Percentiles rank a stretch among this genome's conserved stretches.
phyloP scores from a whole-genome alignment of 2,888 invertebrate genomes.

The Lepidocyrtoides sp. region DNA sequence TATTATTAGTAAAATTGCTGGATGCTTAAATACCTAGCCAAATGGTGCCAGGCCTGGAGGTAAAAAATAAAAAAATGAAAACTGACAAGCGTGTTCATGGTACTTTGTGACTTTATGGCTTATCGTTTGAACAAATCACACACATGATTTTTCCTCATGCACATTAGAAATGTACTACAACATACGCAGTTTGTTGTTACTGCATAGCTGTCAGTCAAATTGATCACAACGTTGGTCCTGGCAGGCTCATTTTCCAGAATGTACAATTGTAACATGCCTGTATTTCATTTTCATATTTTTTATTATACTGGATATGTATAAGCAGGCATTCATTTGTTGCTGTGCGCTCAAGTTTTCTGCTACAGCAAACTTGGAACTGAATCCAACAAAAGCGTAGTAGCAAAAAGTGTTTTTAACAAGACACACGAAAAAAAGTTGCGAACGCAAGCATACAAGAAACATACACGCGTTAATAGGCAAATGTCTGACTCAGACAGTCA shows the following conservation, averaged over 20 bases:
- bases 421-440: constrained; percentile 38
- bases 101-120: constrained; percentile 37
- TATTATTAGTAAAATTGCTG: neutral
- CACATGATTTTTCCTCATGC: neutral
- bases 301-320: neutral
- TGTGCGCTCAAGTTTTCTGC: neutral
- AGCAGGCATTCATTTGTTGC: neutral
- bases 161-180: constrained; percentile 11
- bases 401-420: neutral
- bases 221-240: neutral
- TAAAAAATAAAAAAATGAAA: constrained; percentile 21
- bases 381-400: constrained; percentile 24
- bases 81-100: constrained; percentile 39
- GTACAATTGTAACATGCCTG: neutral
- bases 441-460: constrained; percentile 30
- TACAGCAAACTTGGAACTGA: constrained; percentile 14
- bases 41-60: constrained; percentile 23
- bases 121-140: constrained; percentile 54
- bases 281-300: constrained; percentile 3
- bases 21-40: neutral
- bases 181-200: neutral
- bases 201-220: constrained; percentile 38
- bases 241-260: constrained; percentile 11
- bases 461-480: constrained; percentile 54
- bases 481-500: neutral